phyloP scores from a whole-genome alignment of 2,797 vertebrate genomes.

The Emydoidea blandingii region DNA sequence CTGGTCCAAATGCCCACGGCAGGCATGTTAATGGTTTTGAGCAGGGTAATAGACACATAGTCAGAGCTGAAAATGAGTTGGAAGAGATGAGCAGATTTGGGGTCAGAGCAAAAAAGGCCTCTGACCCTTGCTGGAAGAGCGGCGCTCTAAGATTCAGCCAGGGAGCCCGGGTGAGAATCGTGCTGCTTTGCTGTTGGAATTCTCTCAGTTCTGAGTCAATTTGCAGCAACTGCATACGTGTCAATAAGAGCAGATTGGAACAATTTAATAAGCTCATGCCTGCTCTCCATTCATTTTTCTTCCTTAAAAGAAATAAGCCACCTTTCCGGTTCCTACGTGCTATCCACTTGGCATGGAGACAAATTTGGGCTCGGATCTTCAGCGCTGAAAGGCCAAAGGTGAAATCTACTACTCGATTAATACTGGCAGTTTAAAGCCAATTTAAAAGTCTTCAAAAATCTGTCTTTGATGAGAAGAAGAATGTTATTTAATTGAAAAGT shows the following conservation, averaged over 20 bases:
- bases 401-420: constrained; percentile 68
- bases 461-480: constrained; percentile 75
- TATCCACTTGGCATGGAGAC: constrained; percentile 57
- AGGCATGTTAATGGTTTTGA: not conserved
- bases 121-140: constrained; percentile 6
- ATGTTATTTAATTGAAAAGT: constrained; percentile 76
- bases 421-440: constrained; percentile 63
- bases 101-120: constrained; percentile 23
- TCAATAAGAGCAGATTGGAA: constrained; percentile 49
- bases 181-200: not conserved
- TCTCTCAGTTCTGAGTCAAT: constrained; percentile 3
- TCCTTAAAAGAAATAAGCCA: constrained; percentile 67
- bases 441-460: constrained; percentile 75
- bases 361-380: not conserved
- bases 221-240: not conserved
- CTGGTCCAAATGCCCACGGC: not conserved
- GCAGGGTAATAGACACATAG: not conserved
- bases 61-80: not conserved
- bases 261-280: constrained; percentile 66
- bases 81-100: constrained; percentile 16
- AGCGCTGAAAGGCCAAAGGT: constrained; percentile 58
- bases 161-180: not conserved
- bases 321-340: constrained; percentile 43
- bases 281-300: constrained; percentile 57
- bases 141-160: not conserved